These are phyloP conservation scores for Nephrotoma appendiculata DNA, from an alignment of 2,888 invertebrate species.

Conservation along the genomic window DNA sequence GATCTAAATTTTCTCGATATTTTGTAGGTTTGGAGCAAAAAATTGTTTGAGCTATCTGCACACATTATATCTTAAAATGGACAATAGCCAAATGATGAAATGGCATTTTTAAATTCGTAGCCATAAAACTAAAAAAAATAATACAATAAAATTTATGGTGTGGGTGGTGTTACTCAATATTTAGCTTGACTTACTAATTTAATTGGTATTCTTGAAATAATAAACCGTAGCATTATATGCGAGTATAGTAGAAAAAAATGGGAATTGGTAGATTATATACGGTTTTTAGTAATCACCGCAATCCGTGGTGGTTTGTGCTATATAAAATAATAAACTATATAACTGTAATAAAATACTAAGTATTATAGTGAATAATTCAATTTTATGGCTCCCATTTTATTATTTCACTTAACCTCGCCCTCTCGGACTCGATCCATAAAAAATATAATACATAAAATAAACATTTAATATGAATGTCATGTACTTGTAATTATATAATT, in stretches of 20 bases:
- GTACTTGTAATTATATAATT: not conserved
- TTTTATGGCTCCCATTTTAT: not conserved
- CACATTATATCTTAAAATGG: not conserved
- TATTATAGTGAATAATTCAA: not conserved
- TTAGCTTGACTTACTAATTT: not conserved
- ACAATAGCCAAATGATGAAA: not conserved
- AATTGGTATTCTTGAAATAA: not conserved
- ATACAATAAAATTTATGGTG: not conserved
- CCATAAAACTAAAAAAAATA: not conserved
- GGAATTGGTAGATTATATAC: not conserved
- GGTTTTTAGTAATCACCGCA: not conserved
- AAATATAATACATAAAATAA: not conserved
- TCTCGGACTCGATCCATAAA: not conserved
- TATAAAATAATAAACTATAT: not conserved
- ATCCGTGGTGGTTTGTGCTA: not conserved
- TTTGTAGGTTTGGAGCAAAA: not conserved
- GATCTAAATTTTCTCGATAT: not conserved
- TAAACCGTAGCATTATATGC: not conserved
- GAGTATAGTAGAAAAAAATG: not conserved
- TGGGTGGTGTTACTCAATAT: not conserved
- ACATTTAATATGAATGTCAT: not conserved
- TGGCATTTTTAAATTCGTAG: not conserved
- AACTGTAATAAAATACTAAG: not conserved
- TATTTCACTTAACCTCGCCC: no score
- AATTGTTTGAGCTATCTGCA: not conserved